Base-by-base conservation (phyloP, 2,797 vertebrate genomes). In the Malacoctenus gilli region DNA sequence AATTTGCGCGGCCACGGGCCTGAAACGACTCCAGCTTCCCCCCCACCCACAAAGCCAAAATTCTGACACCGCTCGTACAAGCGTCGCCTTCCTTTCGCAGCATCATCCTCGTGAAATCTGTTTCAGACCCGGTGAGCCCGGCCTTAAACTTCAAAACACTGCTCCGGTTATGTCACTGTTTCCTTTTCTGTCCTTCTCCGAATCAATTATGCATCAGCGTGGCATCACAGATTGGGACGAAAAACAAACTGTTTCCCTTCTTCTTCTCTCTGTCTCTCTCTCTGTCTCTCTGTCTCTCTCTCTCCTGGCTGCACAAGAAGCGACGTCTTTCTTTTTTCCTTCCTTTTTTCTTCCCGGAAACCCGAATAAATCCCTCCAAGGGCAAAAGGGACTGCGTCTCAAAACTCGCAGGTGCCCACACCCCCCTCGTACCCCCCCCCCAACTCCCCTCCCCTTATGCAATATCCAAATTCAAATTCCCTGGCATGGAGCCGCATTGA, bases 191-290 rank as follows among this genome's bases (percentile, higher is more conserved):
- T 78, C 70, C 64, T 59, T 80, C 72, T 75, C 39, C 50, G 52
- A 71, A 85, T 86, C 65, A 85, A 78, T 84, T 81, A 84, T 82
- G 71, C 56, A 80, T 82, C 62, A 68, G 38, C 49, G 46, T 60
- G 56, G 68, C 64, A 58, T 76, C 58, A 58, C 65, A 68, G 49
- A 80, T 72, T 68, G 36, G 59, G 66, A 20, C 70, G 53, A 46
- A 72, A 28, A 77, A 79, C 71, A 81, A 74, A 70, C 34, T 54
- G 28, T 28, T 34, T 37, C 54, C 25, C 62, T 20, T 55, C 8
- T 12, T 47, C 50, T 53, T 55, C 25, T 9, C 25, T 4, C 25
- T 4, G 8, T 28, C 25, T 9, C n/a, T n/a, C n/a, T n/a, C n/a
- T n/a, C n/a, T n/a, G n/a, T 28, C 9, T 9, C 9, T 9, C 25